Evolutionary conservation across 2,797 vertebrate genomes (phyloP), one percentile per base, ranked within the genome.

Genomic region (Amblyopsis hoosieri): DNA sequence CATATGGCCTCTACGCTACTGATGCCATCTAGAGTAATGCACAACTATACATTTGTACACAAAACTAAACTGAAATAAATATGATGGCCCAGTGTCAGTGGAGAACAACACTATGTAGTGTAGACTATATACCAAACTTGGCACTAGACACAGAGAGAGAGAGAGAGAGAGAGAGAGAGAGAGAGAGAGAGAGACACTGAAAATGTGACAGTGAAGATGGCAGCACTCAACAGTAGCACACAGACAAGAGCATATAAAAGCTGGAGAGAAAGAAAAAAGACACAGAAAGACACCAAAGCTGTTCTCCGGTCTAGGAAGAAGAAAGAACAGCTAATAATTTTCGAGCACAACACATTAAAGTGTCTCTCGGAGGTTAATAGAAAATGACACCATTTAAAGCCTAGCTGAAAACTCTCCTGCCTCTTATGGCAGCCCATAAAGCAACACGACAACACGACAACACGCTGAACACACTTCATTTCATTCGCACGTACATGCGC

Each of bases 291-390:
- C 33, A 37, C 7, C 33, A 37, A 37, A 37, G 33, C 33, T 37
- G 33, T 37, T 37, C 33, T 37, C 33, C 33, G 5, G 33, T 37
- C 33, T 4, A 37, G 33, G 33, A 11, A 55, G 57, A 3, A 3
- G 45, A 45, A 71, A 57, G 51, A 54, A 72, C 66, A 47, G 45
- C 45, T 54, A 57, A 64, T 66, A 12, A 71, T 73, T 74, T 84
- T 62, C 72, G 58, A 73, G 33, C 29, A 66, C 74, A 67, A 69
- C 76, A 63, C 61, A 59, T 71, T 74, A 69, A 76, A 64, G 66
- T 54, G 57, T 60, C 45, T 62, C 54, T 67, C 62, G 52, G 74
- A 73, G 79, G 75, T 85, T 83, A 80, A 86, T 80, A 77, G 74
- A 77, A 80, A 69, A 70, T 62, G 69, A 75, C 69, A 76, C 55